Percentiles rank a stretch among this genome's conserved stretches.
Conservation (phyloP, 2,888 invertebrate genomes). For the Gymnocheta viridis region DNA sequence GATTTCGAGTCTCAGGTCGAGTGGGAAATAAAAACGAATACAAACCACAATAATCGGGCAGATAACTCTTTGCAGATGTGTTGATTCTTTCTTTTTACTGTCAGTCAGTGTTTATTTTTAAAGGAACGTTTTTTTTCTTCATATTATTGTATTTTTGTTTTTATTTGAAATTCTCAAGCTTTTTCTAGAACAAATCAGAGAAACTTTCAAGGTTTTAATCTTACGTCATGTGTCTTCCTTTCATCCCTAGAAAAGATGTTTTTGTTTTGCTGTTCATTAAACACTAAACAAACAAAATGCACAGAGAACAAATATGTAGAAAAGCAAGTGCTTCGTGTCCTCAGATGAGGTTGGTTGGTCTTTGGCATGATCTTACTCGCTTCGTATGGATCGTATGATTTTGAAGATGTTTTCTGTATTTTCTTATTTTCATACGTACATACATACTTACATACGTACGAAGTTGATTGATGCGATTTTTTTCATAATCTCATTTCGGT, state of each 20-base stretch:
- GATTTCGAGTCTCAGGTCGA: no score
- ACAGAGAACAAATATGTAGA: conserved; percentile 8
- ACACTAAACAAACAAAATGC: background rate
- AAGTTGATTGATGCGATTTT: conserved; percentile 14
- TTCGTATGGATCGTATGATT: conserved; percentile 8
- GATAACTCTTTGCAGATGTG: conserved; percentile 2
- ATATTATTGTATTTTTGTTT: conserved; percentile 19
- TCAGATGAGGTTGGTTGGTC: conserved; percentile 25
- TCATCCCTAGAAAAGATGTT: conserved; percentile 9
- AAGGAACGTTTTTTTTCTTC: conserved; percentile 4
- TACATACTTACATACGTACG: background rate
- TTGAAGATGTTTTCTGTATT: conserved; percentile 10
- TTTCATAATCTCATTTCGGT: conserved; percentile 34
- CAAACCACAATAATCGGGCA: background rate
- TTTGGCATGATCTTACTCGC: conserved; percentile 23
- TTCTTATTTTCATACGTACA: background rate
- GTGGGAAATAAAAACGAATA: background rate
- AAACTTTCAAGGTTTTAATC: conserved; percentile 60
- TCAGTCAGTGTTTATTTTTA: conserved; percentile 8
- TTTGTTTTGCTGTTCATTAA: background rate
- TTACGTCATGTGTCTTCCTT: conserved; percentile 5
- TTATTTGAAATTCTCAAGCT: background rate
- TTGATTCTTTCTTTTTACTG: background rate
- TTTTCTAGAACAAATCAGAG: conserved; percentile 44
- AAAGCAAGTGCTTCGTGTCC: conserved; percentile 62